Conservation (phyloP, 2,888 invertebrate species). For the Andrena haemorrhoa region DNA sequence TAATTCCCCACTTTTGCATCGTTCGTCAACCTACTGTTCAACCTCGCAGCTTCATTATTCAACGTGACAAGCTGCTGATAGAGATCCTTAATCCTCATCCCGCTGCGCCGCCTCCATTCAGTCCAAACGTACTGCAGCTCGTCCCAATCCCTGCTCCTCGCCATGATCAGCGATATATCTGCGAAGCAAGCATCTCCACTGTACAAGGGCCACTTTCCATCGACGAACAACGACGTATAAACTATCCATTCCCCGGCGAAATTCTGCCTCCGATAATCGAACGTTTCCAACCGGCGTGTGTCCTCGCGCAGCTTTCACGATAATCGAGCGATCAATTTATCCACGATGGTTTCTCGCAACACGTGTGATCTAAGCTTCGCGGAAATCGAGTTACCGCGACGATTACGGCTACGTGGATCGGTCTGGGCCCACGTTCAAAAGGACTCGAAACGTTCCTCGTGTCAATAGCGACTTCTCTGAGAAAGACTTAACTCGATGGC, state of each 20-base stretch:
- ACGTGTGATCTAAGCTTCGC: slow-evolving; percentile 36
- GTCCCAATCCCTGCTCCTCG: slow-evolving; percentile 93
- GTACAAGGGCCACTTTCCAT: background rate
- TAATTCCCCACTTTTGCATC: no score
- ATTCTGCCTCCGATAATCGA: background rate
- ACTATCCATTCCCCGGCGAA: background rate
- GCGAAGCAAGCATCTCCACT: slow-evolving; percentile 38
- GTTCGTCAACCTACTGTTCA: slow-evolving; percentile 89
- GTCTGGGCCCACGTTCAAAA: background rate
- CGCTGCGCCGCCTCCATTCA: slow-evolving; percentile 94
- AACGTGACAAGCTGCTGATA: slow-evolving; percentile 92
- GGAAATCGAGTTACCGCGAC: slow-evolving; percentile 37
- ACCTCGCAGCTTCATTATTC: slow-evolving; percentile 92
- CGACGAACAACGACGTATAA: background rate
- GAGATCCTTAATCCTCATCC: slow-evolving; percentile 91
- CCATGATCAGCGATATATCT: slow-evolving; percentile 90
- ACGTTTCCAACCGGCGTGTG: slow-evolving; percentile 3
- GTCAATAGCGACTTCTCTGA: slow-evolving; percentile 1
- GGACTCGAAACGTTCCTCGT: background rate
- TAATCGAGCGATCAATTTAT: slow-evolving; percentile 52
- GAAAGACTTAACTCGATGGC: background rate
- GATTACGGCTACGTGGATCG: slow-evolving; percentile 8
- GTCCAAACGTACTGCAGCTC: slow-evolving; percentile 95
- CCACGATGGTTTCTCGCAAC: slow-evolving; percentile 18
- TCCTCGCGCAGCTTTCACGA: slow-evolving; percentile 67